A percentile compares a stretch with the other conserved stretches of the same genome.
Evolutionary conservation across 2,113 vertebrate genomes (phyloP).

Genomic region (Cygnus buccinator): DNA sequence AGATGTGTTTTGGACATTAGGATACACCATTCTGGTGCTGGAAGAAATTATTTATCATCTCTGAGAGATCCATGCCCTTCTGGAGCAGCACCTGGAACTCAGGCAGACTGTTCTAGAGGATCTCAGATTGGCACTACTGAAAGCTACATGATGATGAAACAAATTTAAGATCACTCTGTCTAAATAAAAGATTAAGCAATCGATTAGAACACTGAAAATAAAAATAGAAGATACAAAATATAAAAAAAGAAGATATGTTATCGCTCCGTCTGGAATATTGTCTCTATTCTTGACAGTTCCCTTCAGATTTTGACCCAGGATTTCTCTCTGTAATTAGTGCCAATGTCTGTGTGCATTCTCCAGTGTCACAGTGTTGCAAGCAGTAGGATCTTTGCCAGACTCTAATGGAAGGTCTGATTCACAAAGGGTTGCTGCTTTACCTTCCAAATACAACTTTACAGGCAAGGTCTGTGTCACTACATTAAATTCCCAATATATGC

Average conservation of each 20-base stretch:
- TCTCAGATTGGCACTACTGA: background rate
- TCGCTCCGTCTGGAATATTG: background rate
- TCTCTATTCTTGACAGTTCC: background rate
- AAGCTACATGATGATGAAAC: background rate
- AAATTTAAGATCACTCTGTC: background rate
- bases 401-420: background rate
- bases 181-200: background rate
- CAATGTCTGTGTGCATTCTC: background rate
- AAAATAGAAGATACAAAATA: background rate
- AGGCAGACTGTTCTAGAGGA: background rate
- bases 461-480: background rate
- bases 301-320: background rate
- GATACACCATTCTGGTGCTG: background rate
- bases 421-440: background rate
- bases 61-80: background rate
- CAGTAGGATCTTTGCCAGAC: background rate
- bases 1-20: background rate
- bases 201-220: background rate
- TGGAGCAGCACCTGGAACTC: background rate
- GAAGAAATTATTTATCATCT: background rate
- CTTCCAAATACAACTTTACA: background rate
- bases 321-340: conserved; percentile 9
- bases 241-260: background rate
- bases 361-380: background rate
- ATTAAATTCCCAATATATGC: background rate